Conservation (phyloP, 2,113 vertebrate species). For the Cephalopterus ornatus region DNA sequence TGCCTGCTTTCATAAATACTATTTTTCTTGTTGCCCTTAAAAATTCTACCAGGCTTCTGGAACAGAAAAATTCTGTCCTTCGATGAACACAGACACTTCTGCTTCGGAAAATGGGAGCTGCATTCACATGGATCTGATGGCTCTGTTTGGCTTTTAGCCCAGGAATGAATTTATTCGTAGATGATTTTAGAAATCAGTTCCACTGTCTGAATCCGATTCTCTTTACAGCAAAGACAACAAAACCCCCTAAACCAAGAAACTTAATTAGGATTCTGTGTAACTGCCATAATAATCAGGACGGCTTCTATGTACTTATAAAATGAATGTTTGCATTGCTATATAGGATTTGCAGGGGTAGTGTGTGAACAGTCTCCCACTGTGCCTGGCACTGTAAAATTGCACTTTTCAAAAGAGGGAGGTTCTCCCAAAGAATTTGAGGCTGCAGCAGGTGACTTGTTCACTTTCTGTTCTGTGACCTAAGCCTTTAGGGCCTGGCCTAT, state of each 20-base stretch:
- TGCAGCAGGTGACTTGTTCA: not conserved
- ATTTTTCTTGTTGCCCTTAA: not conserved
- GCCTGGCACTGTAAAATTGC: not conserved
- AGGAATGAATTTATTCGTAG: not conserved
- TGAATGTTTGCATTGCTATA: not conserved
- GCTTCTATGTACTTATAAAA: not conserved
- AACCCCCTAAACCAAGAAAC: not conserved
- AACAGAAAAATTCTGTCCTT: not conserved
- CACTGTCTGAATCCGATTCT: not conserved
- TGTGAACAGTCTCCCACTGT: not conserved
- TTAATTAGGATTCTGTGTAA: not conserved
- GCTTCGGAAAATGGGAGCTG: not conserved
- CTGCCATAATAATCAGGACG: not conserved
- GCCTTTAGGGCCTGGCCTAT: not conserved
- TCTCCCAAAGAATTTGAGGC: not conserved
- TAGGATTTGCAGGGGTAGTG: not conserved
- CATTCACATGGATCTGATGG: not conserved
- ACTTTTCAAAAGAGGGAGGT: not conserved
- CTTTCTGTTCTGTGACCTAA: not conserved
- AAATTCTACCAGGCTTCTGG: not conserved
- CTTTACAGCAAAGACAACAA: not conserved
- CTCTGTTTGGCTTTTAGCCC: not conserved
- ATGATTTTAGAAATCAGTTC: conserved; percentile 26
- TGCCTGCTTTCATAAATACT: not conserved
- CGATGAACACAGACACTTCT: not conserved